These are phyloP conservation scores for Asarcornis scutulata DNA, from an alignment of 2,113 vertebrate genomes.

Conservation along the genomic window DNA sequence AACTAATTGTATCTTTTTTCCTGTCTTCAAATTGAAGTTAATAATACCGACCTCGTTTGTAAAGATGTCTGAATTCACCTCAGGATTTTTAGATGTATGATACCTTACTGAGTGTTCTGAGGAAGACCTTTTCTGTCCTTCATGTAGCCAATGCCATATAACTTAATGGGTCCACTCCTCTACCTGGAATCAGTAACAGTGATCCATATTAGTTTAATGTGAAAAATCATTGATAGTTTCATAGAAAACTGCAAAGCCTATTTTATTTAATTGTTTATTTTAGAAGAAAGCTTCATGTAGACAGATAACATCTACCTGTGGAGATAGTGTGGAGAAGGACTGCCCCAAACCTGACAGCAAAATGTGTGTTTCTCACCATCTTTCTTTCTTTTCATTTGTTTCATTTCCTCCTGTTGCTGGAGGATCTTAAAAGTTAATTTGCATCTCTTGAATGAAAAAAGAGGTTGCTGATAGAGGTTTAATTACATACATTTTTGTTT, in stretches of 20 bases:
- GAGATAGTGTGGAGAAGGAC: background rate
- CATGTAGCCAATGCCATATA: accelerated
- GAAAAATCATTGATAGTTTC: accelerated
- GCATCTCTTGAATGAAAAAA: background rate
- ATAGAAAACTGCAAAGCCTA: background rate
- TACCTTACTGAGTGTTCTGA: background rate
- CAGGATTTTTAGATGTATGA: background rate
- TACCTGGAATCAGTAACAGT: background rate
- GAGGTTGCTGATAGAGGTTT: background rate
- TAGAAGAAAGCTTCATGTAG: background rate
- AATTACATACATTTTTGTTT: background rate
- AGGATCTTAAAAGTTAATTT: background rate
- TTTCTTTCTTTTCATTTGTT: background rate
- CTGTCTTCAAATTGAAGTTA: background rate
- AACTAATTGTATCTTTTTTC: background rate
- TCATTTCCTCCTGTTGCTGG: background rate
- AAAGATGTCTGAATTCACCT: background rate
- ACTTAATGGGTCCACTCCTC: background rate
- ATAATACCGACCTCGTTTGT: background rate
- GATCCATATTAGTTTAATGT: background rate
- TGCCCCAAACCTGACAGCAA: background rate
- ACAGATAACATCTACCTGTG: background rate
- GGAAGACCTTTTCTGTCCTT: background rate
- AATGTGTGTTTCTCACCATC: background rate
- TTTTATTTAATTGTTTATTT: no score